Percentiles rank a stretch among this genome's conserved stretches.
These are phyloP conservation scores for Otus sunia DNA, from an alignment of 2,113 vertebrate genomes.

Conservation along the genomic window DNA sequence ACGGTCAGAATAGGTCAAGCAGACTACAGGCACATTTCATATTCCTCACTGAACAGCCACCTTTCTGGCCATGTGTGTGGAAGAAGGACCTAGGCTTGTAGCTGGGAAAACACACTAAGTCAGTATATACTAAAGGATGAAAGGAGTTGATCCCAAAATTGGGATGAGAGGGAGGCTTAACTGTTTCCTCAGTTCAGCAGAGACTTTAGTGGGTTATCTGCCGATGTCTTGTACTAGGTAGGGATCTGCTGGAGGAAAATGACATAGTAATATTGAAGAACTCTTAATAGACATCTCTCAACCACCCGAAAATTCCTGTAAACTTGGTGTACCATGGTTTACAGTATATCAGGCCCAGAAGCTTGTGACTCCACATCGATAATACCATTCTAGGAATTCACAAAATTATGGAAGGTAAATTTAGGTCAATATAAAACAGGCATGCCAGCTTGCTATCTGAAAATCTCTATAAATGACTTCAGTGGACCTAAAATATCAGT, in stretches of 20 bases:
- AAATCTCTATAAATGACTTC: slow-evolving; percentile 25
- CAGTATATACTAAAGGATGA: background rate
- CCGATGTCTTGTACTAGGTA: fast-evolving
- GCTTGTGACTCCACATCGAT: background rate
- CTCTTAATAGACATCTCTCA: background rate
- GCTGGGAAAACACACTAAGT: background rate
- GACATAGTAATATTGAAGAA: background rate
- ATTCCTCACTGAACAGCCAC: background rate
- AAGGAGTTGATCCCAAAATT: background rate
- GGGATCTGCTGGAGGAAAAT: background rate
- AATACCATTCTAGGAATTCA: background rate
- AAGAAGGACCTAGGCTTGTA: background rate
- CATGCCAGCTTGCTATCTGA: slow-evolving; percentile 14
- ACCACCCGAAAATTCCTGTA: background rate
- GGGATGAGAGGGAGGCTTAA: background rate
- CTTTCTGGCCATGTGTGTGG: background rate
- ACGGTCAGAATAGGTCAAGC: background rate
- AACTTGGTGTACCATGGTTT: background rate
- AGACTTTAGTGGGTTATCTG: background rate
- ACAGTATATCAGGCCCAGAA: background rate
- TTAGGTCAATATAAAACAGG: slow-evolving; percentile 5
- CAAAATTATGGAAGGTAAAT: background rate
- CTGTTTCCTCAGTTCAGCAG: background rate
- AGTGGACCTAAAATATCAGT: background rate
- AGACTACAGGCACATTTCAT: background rate